Conservation (phyloP, 2,113 vertebrate genomes). For the Centropus bengalensis region DNA sequence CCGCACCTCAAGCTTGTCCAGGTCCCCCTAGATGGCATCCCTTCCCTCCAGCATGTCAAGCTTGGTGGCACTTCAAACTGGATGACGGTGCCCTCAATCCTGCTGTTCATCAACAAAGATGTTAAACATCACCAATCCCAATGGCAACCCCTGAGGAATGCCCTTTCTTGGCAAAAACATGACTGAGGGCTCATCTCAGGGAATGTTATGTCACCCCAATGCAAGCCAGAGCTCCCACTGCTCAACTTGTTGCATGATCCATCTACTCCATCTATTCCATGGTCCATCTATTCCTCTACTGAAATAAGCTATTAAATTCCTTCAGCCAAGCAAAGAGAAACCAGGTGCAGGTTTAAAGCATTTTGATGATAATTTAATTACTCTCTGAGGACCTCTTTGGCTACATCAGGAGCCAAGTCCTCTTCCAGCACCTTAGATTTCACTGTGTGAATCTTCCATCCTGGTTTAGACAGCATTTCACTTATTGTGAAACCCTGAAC, state of each 20-base stretch:
- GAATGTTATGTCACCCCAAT: not conserved
- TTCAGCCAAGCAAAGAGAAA: constrained; percentile 9
- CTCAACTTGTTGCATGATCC: not conserved
- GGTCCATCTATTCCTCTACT: not conserved
- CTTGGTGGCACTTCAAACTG: too few relatives aligned
- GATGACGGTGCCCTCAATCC: too few relatives aligned
- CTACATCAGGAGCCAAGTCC: not conserved
- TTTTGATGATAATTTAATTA: constrained; percentile 11
- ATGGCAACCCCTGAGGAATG: too few relatives aligned
- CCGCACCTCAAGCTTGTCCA: too few relatives aligned
- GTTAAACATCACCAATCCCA: too few relatives aligned
- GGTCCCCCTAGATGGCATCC: too few relatives aligned
- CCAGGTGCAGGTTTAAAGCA: not conserved
- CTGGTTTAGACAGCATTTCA: constrained; percentile 8
- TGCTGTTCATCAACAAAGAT: too few relatives aligned
- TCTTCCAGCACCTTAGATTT: constrained; percentile 36
- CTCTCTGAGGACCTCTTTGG: not conserved
- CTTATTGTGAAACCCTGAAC: constrained; percentile 48
- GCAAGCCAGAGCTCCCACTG: not conserved
- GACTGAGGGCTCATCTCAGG: not conserved
- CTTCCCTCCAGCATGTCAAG: too few relatives aligned
- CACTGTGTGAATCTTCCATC: not conserved
- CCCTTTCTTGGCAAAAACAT: not conserved
- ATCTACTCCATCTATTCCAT: not conserved
- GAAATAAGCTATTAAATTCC: not conserved